A percentile compares a stretch with the other conserved stretches of the same genome.
Evolutionary conservation across 2,888 invertebrate genomes (phyloP).

Genomic region (Parasteatoda lunata): DNA sequence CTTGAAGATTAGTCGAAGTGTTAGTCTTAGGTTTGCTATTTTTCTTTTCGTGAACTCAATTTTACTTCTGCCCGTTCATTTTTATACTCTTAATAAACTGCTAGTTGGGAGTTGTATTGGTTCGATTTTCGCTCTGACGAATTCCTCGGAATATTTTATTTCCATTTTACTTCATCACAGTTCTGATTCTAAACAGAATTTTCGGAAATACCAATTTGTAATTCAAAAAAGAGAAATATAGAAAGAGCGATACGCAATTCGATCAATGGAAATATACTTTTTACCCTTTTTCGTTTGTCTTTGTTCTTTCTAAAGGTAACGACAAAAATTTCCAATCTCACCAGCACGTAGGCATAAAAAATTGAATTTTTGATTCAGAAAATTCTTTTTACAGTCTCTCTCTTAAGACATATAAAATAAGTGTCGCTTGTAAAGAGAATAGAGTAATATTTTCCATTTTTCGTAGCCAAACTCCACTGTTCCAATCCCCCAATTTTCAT

Average conservation of each 20-base stretch:
- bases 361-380: constrained; percentile 64
- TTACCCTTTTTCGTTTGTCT: constrained; percentile 2
- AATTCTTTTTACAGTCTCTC: constrained; percentile 62
- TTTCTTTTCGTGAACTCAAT: too few relatives aligned
- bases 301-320: constrained; percentile 34
- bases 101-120: too few relatives aligned
- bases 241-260: constrained; percentile 1
- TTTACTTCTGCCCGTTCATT: too few relatives aligned
- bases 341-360: constrained; percentile 36
- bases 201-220: too few relatives aligned
- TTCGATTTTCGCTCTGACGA: too few relatives aligned
- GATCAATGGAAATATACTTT: constrained; percentile 42
- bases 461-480: background rate
- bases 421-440: constrained; percentile 41
- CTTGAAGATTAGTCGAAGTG: too few relatives aligned
- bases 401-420: constrained; percentile 68
- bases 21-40: too few relatives aligned
- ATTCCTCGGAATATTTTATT: too few relatives aligned
- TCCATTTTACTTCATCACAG: too few relatives aligned
- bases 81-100: too few relatives aligned
- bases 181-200: too few relatives aligned
- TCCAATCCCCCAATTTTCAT: background rate
- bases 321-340: constrained; percentile 49
- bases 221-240: too few relatives aligned
- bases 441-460: constrained; percentile 1